Evolutionary conservation across 1,140 invertebrate species (phyloP).

Genomic region (Sycophaga agraensis): DNA sequence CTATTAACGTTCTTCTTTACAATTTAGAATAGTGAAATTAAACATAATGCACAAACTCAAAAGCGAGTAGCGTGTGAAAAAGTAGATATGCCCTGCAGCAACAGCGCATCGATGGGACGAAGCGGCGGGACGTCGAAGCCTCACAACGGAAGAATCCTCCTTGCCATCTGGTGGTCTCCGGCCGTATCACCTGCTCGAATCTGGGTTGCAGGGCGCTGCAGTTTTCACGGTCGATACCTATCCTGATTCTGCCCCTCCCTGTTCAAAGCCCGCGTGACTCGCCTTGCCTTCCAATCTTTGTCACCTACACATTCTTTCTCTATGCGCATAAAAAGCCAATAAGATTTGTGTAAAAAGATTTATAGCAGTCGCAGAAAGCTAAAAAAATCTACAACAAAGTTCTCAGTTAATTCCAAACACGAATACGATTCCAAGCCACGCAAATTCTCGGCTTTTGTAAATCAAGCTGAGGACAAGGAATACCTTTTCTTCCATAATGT

Average conservation of each 20-base stretch:
- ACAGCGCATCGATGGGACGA: constrained; percentile 23
- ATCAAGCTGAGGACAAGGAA: constrained; percentile 14
- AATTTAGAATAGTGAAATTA: too few relatives aligned
- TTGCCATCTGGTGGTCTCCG: constrained; percentile 55
- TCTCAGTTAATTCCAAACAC: too few relatives aligned
- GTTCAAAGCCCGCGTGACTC: not conserved
- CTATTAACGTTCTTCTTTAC: too few relatives aligned
- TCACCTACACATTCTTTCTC: not conserved
- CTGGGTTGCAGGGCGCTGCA: constrained; percentile 44
- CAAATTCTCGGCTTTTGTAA: constrained; percentile 33
- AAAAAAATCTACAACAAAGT: too few relatives aligned
- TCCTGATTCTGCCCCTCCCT: not conserved
- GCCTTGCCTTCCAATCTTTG: not conserved
- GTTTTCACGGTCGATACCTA: constrained; percentile 53
- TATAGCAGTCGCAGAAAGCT: too few relatives aligned
- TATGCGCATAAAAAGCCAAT: too few relatives aligned
- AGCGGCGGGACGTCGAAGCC: constrained; percentile 18
- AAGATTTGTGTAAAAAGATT: too few relatives aligned
- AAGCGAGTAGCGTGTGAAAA: not conserved
- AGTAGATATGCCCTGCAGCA: too few relatives aligned
- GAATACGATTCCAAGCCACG: too few relatives aligned
- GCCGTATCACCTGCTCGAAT: constrained; percentile 42
- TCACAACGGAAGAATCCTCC: constrained; percentile 39
- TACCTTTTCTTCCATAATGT: too few relatives aligned
- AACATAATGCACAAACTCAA: too few relatives aligned